Conservation (phyloP, 1,140 invertebrate genomes). For the Pseudobourletiella spinata region DNA sequence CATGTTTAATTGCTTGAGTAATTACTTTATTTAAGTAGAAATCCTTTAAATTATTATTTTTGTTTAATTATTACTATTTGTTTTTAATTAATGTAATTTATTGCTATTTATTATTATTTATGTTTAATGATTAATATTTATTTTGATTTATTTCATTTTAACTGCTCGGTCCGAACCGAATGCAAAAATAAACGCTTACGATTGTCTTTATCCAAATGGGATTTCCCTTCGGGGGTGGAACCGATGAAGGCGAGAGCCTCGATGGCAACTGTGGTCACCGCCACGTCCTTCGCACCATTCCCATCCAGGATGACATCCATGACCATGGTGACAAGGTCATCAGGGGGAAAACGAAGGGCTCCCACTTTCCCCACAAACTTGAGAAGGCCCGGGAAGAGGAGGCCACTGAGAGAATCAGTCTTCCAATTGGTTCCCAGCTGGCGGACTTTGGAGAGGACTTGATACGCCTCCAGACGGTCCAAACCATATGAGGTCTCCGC, state of each 20-base stretch:
- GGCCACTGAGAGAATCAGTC: conserved; percentile 15
- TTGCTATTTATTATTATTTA: no score
- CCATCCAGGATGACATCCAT: conserved; percentile 14
- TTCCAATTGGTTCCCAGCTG: conserved; percentile 17
- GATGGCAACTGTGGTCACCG: conserved; percentile 18
- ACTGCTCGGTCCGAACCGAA: no score
- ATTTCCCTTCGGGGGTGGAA: conserved; percentile 27
- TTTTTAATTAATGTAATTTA: no score
- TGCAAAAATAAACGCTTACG: no score
- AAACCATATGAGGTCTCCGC: conserved; percentile 27
- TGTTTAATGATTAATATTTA: no score
- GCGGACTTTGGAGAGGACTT: conserved; percentile 19
- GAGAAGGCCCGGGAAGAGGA: conserved; percentile 28
- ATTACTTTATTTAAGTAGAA: no score
- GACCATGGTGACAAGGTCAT: conserved; percentile 19
- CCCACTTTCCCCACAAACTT: conserved; percentile 34
- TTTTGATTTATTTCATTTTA: no score
- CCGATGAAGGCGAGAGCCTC: conserved; percentile 34
- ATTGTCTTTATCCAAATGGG: not conserved
- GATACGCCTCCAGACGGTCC: conserved; percentile 8
- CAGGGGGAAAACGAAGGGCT: conserved; percentile 10
- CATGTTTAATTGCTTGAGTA: no score
- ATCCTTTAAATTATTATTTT: no score
- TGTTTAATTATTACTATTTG: no score
- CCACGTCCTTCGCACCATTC: conserved; percentile 5